Percentiles rank a stretch among this genome's conserved stretches.
phyloP scores from a whole-genome alignment of 2,113 vertebrate genomes.

The Oenanthe oenanthe region DNA sequence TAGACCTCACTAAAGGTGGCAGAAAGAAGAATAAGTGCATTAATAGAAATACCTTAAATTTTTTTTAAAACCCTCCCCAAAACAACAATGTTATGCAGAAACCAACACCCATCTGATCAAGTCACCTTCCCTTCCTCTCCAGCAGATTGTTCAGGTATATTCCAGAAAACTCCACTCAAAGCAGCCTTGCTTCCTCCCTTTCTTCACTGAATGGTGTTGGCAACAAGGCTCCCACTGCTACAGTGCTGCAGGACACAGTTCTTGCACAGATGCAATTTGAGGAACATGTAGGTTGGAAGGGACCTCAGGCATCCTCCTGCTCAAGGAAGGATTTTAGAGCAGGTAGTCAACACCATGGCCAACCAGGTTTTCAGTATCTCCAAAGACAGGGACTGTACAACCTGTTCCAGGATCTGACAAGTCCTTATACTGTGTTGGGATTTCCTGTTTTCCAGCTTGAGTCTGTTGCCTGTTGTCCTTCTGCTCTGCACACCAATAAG shows the following conservation, averaged over 20 bases:
- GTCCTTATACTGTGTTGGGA: neutral
- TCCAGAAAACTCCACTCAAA: neutral
- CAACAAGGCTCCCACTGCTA: neutral
- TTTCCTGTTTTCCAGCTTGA: neutral
- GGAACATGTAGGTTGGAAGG: neutral
- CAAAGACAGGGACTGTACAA: neutral
- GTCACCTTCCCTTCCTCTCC: neutral
- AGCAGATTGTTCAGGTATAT: neutral
- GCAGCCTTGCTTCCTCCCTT: neutral
- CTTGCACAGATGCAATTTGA: neutral
- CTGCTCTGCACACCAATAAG: neutral
- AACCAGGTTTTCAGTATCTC: neutral
- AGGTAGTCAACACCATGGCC: neutral
- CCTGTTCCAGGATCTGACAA: neutral
- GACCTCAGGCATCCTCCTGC: neutral
- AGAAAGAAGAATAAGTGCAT: neutral
- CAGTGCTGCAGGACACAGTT: neutral
- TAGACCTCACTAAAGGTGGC: neutral
- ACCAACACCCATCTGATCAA: neutral
- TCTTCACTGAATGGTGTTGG: neutral
- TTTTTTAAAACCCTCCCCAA: fast-evolving
- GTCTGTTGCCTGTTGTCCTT: neutral
- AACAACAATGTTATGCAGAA: neutral
- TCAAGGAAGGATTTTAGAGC: neutral
- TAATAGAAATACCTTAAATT: neutral